phyloP scores from a whole-genome alignment of 2,888 invertebrate genomes.

The Carcina quercana region DNA sequence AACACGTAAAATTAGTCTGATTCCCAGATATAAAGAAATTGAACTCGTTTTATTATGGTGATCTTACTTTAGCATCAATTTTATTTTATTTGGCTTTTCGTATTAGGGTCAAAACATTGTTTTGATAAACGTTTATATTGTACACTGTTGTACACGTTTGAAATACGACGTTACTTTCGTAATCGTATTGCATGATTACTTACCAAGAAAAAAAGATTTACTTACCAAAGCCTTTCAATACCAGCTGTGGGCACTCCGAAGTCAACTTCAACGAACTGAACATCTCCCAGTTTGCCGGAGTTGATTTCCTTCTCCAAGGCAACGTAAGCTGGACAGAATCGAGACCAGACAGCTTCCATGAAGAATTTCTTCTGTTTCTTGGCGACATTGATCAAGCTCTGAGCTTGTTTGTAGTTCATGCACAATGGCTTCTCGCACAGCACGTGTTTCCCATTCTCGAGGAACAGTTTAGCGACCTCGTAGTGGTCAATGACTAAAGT shows the following conservation, averaged over 20 bases:
- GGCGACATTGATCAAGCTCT: constrained; percentile 80
- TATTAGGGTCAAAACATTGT: no score
- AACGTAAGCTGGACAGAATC: constrained; percentile 86
- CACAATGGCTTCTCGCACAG: constrained; percentile 94
- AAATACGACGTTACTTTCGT: no score
- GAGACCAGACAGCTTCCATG: constrained; percentile 95
- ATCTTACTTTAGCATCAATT: no score
- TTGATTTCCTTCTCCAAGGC: constrained; percentile 79
- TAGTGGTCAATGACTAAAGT: constrained; percentile 84
- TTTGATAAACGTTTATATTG: no score
- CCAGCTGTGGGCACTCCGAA: constrained; percentile 78
- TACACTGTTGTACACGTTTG: no score
- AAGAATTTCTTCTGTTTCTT: constrained; percentile 82
- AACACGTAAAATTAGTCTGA: no score
- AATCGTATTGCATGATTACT: no score
- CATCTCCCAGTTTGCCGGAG: constrained; percentile 79
- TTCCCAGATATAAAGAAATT: no score
- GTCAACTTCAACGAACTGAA: constrained; percentile 77
- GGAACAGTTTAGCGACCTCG: constrained; percentile 79
- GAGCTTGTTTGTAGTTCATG: constrained; percentile 83
- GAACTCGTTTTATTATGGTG: no score
- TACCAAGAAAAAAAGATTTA: no score
- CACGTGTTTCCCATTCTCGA: constrained; percentile 89
- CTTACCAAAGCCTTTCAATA: constrained; percentile 40
- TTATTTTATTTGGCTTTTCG: no score